A percentile compares a stretch with the other conserved stretches of the same genome.
These are phyloP conservation scores for Prietella phreatophila DNA, from an alignment of 2,113 vertebrate genomes.

Conservation along the genomic window DNA sequence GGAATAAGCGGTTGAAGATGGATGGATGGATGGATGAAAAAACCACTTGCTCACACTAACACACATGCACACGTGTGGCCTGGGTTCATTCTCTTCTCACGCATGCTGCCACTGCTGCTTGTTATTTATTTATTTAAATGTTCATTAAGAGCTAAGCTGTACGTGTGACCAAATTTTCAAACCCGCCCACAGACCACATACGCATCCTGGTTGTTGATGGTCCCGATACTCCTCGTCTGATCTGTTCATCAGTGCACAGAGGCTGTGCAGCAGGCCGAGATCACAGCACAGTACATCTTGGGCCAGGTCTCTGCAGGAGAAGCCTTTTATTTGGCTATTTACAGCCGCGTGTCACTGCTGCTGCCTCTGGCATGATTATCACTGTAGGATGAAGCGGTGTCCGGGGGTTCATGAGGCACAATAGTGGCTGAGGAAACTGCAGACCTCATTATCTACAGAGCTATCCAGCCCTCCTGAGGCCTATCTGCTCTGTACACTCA, in stretches of 20 bases:
- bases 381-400: slow-evolving; percentile 49
- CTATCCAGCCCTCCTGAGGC: slow-evolving; percentile 42
- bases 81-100: slow-evolving; percentile 38
- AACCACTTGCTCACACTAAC: slow-evolving; percentile 31
- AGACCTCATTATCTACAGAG: slow-evolving; percentile 50
- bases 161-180: slow-evolving; percentile 40
- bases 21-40: too few relatives aligned
- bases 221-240: slow-evolving; percentile 32
- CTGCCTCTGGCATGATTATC: slow-evolving; percentile 48
- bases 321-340: slow-evolving; percentile 54
- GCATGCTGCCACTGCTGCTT: slow-evolving; percentile 24
- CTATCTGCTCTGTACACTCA: slow-evolving; percentile 36
- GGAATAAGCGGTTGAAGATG: too few relatives aligned
- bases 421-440: slow-evolving; percentile 51
- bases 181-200: slow-evolving; percentile 29
- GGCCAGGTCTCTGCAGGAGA: slow-evolving; percentile 45
- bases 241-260: slow-evolving; percentile 39
- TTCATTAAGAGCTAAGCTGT: slow-evolving; percentile 31
- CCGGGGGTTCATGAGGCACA: slow-evolving; percentile 43
- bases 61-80: slow-evolving; percentile 29
- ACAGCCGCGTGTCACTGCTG: slow-evolving; percentile 44
- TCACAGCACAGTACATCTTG: slow-evolving; percentile 44
- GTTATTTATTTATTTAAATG: slow-evolving; percentile 5
- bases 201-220: slow-evolving; percentile 3
- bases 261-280: slow-evolving; percentile 48